A percentile compares a stretch with the other conserved stretches of the same genome.
Evolutionary conservation across 2,888 invertebrate species (phyloP).

Genomic region (Nebria brevicollis): DNA sequence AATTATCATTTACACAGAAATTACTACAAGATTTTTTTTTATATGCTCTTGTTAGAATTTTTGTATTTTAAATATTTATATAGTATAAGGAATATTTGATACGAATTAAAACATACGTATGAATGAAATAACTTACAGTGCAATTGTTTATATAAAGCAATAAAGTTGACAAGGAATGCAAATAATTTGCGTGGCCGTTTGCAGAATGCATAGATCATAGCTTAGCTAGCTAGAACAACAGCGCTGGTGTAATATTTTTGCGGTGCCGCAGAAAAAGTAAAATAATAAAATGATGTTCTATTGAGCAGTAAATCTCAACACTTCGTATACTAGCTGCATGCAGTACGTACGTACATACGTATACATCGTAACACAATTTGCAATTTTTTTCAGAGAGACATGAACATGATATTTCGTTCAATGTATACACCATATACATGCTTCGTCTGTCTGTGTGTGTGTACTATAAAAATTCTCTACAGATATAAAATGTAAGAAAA

Average conservation of each 20-base stretch:
- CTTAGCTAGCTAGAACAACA: background rate
- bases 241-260: background rate
- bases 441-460: background rate
- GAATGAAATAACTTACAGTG: background rate
- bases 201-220: background rate
- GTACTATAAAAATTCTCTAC: background rate
- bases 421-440: background rate
- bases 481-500: background rate
- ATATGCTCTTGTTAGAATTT: no score
- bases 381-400: background rate
- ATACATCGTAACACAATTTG: background rate
- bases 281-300: constrained; percentile 1
- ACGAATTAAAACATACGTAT: background rate
- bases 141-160: background rate
- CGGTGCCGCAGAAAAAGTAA: background rate
- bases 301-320: constrained; percentile 1
- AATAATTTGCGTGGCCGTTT: background rate
- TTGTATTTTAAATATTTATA: no score
- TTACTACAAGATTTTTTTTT: no score
- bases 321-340: background rate
- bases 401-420: background rate
- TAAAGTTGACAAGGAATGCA: background rate
- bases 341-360: background rate
- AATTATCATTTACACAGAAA: no score
- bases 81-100: background rate